Evolutionary conservation across 2,113 vertebrate genomes (phyloP), one percentile per base, ranked within the genome.

Genomic region (Dicentrarchus labrax): DNA sequence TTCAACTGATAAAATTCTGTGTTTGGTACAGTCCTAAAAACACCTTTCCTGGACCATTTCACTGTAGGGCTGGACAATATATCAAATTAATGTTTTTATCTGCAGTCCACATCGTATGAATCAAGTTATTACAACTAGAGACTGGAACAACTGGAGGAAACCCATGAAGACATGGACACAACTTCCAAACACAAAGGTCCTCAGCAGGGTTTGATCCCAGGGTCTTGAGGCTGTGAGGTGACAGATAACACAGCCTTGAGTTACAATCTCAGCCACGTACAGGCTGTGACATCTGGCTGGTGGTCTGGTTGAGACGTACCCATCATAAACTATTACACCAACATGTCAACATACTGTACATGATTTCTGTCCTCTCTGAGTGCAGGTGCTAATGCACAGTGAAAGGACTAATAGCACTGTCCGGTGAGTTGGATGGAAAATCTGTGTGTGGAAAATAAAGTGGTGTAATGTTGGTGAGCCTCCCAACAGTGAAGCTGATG

Each of bases 391-490:
- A 66, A 74, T 45, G 62, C 43, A 61, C 7, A 3, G 6, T 56
- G 15, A 39, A 53, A 78, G 57, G 57, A 74, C 57, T 74, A 61
- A 76, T 30, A 19, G 69, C 53, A 11, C 57, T n/a, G 67, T 66
- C 22, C 22, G 50, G 74, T 24, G 57, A 60, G 68, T 9, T 8
- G 7, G 56, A 70, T 79, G 88, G 68, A 86, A 66, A 47, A 47
- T 24, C 7, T 3, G 57, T 47, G 43, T 6, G 13, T 79, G 88
- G 72, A 86, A 90, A 88, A 82, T 41, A 12, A 86, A 84, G 67
- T 30, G 65, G 13, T 71, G 41, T 83, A 66, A 85, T 50, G 65
- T 15, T 13, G n/a, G 65, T 50, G 54, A 62, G 76, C 66, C 45
- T 84, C 72, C 80, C 60, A 8, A 80, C 68, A 39, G 62, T 59